phyloP scores from a whole-genome alignment of 2,113 vertebrate species.

The Varanus salvator region DNA sequence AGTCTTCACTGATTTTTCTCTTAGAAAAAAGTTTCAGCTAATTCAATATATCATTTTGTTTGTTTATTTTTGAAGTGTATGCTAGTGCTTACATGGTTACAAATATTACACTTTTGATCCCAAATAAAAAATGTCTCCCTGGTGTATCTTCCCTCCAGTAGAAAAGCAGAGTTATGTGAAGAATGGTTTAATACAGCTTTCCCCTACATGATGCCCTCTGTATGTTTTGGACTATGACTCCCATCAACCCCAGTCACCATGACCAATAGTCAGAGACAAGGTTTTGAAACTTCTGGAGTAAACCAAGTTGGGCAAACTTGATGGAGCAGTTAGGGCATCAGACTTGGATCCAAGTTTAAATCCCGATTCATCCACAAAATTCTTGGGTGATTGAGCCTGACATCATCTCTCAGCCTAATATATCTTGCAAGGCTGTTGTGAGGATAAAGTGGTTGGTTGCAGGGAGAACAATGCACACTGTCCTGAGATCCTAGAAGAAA shows the following conservation, averaged over 20 bases:
- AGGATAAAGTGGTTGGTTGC: neutral
- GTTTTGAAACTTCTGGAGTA: no score
- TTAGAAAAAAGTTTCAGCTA: constrained; percentile 33
- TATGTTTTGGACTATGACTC: neutral
- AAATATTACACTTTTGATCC: neutral
- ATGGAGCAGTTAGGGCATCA: neutral
- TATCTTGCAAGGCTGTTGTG: neutral
- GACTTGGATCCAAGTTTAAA: neutral
- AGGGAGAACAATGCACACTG: neutral
- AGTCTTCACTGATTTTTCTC: constrained; percentile 36
- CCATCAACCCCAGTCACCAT: neutral
- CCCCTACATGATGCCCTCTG: neutral
- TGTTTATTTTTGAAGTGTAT: neutral
- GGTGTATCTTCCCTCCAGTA: no score
- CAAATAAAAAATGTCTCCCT: neutral
- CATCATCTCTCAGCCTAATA: neutral
- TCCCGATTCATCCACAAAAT: neutral
- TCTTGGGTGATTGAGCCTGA: neutral
- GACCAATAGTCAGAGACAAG: neutral
- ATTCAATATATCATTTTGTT: constrained; percentile 28
- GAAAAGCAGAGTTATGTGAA: neutral
- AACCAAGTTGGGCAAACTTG: no score
- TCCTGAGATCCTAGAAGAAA: neutral
- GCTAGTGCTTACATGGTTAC: neutral
- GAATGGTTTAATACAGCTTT: neutral